Evolutionary conservation across 2,797 vertebrate genomes (phyloP).

Genomic region (Platalea minor): DNA sequence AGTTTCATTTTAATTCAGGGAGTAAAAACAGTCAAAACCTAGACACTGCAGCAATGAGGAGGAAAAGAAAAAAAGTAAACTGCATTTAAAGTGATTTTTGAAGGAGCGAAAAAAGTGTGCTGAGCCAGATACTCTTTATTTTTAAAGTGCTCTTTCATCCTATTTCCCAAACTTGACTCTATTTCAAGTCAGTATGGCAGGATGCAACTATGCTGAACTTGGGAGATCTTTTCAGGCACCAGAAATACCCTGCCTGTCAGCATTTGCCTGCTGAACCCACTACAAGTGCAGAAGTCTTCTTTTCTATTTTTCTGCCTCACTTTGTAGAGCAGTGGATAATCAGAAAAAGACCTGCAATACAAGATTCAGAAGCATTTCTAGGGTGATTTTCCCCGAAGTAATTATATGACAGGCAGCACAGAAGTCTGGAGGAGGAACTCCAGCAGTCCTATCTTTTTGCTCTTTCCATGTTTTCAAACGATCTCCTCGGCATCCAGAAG

Average conservation of each 20-base stretch:
- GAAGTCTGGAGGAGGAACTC: neutral
- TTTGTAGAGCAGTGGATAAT: neutral
- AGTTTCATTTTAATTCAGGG: neutral
- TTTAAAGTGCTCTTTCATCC: neutral
- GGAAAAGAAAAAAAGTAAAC: neutral
- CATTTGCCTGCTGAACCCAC: neutral
- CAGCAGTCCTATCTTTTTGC: neutral
- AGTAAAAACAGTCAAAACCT: neutral
- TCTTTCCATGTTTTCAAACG: neutral
- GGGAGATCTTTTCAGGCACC: neutral
- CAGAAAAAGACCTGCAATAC: neutral
- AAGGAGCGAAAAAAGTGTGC: fast-evolving
- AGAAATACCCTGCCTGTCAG: neutral
- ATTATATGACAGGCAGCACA: neutral
- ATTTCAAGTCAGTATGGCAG: neutral
- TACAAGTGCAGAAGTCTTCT: neutral
- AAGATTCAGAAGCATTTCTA: neutral
- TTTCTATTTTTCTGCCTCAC: neutral
- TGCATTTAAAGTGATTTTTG: neutral
- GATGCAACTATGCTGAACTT: neutral
- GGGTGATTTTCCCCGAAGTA: neutral
- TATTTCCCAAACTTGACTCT: neutral
- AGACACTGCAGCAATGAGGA: neutral
- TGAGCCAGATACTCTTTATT: neutral
- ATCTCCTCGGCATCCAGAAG: neutral